phyloP scores from a whole-genome alignment of 2,797 vertebrate genomes.

The Garrulus glandarius region DNA sequence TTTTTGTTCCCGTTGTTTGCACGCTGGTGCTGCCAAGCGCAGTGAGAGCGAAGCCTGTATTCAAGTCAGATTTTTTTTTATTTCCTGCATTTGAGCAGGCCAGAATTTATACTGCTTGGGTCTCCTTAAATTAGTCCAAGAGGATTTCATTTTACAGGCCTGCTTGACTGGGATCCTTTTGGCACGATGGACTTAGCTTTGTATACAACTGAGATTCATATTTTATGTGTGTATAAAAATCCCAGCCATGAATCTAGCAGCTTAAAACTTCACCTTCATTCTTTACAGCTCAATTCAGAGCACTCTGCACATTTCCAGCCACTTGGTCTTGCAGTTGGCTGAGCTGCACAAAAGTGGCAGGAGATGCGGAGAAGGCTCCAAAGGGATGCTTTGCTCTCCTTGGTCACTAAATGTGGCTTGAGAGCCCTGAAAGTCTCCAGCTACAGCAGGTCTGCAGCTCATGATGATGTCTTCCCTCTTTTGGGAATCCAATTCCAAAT shows the following conservation, averaged over 20 bases:
- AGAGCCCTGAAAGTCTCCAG: neutral
- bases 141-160: constrained; percentile 80
- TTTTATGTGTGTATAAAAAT: constrained; percentile 78
- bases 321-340: constrained; percentile 37
- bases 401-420: neutral
- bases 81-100: constrained; percentile 69
- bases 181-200: constrained; percentile 76
- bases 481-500: neutral
- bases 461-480: neutral
- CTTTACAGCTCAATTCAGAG: constrained; percentile 72
- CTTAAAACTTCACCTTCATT: constrained; percentile 73
- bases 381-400: neutral
- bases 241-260: constrained; percentile 74
- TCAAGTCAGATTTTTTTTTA: constrained; percentile 55
- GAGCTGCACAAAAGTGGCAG: constrained; percentile 41
- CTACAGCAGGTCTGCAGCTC: neutral
- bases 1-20: neutral
- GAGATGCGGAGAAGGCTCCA: neutral
- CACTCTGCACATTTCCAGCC: constrained; percentile 50
- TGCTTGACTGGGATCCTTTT: constrained; percentile 78
- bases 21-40: neutral
- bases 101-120: constrained; percentile 75
- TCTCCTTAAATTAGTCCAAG: constrained; percentile 78
- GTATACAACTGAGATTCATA: constrained; percentile 79
- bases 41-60: constrained; percentile 11